Evolutionary conservation across 2,797 vertebrate genomes (phyloP).

Genomic region (Merluccius polli): DNA sequence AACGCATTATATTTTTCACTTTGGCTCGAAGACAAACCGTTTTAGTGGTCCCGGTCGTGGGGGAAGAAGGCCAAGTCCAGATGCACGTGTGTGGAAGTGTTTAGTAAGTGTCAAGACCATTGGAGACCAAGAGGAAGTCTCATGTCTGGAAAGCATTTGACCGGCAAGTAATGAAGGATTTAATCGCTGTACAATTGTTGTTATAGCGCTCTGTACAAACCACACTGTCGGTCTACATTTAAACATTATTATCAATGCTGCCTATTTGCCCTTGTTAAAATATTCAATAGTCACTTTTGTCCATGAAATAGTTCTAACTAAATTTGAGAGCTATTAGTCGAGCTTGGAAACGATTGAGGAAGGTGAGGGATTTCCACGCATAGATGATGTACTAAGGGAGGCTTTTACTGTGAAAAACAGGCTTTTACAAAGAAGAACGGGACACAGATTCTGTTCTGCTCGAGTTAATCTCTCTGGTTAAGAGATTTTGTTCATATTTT

Average conservation of each 20-base stretch:
- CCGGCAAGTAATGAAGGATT: slow-evolving; percentile 47
- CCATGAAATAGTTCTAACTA: not conserved
- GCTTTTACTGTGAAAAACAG: slow-evolving; percentile 64
- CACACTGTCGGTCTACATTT: not conserved
- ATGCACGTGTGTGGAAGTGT: slow-evolving; percentile 62
- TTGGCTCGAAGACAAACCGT: not conserved
- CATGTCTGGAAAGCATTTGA: slow-evolving; percentile 28
- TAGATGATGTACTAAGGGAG: slow-evolving; percentile 23
- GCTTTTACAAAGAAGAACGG: slow-evolving; percentile 34
- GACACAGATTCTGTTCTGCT: slow-evolving; percentile 37
- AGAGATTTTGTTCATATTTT: slow-evolving; percentile 47
- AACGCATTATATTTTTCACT: not conserved
- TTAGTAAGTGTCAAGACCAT: slow-evolving; percentile 28
- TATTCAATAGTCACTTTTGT: not conserved
- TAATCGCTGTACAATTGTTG: slow-evolving; percentile 11
- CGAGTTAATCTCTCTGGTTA: slow-evolving; percentile 50
- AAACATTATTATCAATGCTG: not conserved
- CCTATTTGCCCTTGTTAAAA: slow-evolving; percentile 3
- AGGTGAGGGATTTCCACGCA: not conserved
- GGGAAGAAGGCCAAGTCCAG: slow-evolving; percentile 64
- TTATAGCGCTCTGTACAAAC: slow-evolving; percentile 1
- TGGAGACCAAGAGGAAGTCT: slow-evolving; percentile 18
- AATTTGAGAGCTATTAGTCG: not conserved
- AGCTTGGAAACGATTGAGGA: not conserved
- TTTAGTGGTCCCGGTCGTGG: slow-evolving; percentile 30